These are phyloP conservation scores for Propithecus perrieri DNA, from an alignment of 2,797 vertebrate genomes.

Conservation along the genomic window DNA sequence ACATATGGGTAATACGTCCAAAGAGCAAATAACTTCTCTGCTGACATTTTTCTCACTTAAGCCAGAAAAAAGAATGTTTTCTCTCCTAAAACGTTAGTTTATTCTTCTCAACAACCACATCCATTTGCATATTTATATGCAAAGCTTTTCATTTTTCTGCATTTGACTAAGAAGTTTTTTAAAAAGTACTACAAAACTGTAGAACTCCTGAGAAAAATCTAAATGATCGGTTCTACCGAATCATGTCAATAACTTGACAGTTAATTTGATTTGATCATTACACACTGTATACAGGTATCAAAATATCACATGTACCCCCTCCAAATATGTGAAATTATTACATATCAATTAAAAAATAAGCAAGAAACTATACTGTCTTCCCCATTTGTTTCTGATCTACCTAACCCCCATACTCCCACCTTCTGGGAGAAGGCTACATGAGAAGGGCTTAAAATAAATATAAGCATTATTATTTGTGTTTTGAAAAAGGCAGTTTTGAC, in stretches of 20 bases:
- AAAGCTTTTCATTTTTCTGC: neutral
- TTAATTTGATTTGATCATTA: neutral
- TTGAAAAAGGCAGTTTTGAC: neutral
- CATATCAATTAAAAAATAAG: neutral
- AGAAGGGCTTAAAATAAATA: neutral
- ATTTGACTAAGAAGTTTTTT: neutral
- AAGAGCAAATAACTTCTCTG: neutral
- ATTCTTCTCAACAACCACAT: conserved; percentile 8
- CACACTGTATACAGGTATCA: neutral
- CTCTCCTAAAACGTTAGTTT: neutral
- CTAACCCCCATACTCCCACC: neutral
- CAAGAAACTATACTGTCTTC: neutral
- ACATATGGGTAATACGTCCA: neutral
- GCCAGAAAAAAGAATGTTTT: conserved; percentile 10
- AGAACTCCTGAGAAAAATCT: conserved; percentile 20
- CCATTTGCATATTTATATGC: neutral
- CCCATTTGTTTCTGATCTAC: neutral
- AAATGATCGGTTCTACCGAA: conserved; percentile 48
- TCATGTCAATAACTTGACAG: conserved; percentile 43
- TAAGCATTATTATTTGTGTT: neutral
- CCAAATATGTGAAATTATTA: neutral
- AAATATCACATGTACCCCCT: neutral
- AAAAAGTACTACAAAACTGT: neutral
- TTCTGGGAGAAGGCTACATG: neutral
- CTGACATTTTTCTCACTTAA: neutral